A percentile compares a stretch with the other conserved stretches of the same genome.
Evolutionary conservation across 2,113 vertebrate genomes (phyloP).

Genomic region (Phrynosoma platyrhinos): DNA sequence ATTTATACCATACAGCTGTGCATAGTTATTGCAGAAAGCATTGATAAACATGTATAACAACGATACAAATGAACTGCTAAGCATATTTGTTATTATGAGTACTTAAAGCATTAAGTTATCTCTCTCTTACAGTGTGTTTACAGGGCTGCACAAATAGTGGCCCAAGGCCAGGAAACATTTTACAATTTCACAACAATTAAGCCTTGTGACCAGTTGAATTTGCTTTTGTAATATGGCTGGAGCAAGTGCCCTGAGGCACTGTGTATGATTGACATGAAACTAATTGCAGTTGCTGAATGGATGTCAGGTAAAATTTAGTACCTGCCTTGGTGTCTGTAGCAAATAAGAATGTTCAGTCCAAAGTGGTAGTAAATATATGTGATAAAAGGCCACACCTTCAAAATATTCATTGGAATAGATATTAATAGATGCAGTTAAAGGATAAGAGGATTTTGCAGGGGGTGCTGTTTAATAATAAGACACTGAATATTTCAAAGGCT

Average conservation of each 20-base stretch:
- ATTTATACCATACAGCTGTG: conserved; percentile 32
- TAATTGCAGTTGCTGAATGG: not conserved
- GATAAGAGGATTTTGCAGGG: not conserved
- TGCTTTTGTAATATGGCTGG: not conserved
- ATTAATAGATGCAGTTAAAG: not conserved
- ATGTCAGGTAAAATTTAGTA: not conserved
- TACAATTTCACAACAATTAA: not conserved
- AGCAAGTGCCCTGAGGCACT: conserved; percentile 1
- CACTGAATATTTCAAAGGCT: not conserved
- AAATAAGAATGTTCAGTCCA: not conserved
- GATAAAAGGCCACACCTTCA: not conserved
- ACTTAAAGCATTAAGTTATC: conserved; percentile 33
- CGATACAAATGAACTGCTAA: conserved; percentile 21
- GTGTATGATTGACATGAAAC: not conserved
- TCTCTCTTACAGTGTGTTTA: conserved; percentile 27
- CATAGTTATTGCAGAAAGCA: conserved; percentile 13
- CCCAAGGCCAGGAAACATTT: conserved; percentile 22
- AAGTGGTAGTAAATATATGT: not conserved
- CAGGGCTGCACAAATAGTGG: conserved; percentile 2
- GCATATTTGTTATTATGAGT: conserved; percentile 15
- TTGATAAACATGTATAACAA: conserved; percentile 21
- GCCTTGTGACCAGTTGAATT: conserved; percentile 19
- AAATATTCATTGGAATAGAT: not conserved
- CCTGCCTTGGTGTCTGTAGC: not conserved
- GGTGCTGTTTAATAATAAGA: no score